phyloP scores from a whole-genome alignment of 2,888 invertebrate genomes.

The Diachrysia chrysitis region DNA sequence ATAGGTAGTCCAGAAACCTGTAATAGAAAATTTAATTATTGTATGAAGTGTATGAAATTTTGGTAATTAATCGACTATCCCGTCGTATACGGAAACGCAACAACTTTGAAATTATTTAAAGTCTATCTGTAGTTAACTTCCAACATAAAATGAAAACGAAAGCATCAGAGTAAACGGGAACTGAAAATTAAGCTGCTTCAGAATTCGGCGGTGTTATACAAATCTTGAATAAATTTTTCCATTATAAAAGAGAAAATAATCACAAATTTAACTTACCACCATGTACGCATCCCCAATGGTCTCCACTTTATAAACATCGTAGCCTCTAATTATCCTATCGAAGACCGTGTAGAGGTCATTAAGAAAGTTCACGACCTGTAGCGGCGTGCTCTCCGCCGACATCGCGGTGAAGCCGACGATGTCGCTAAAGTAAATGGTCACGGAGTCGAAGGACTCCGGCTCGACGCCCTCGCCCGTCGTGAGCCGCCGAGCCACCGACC shows the following conservation, averaged over 20 bases:
- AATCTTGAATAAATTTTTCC: too few species aligned
- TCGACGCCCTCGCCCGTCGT: conserved; percentile 97
- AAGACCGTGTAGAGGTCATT: conserved; percentile 99
- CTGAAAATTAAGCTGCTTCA: too few species aligned
- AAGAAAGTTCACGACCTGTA: conserved; percentile 98
- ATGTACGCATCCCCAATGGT: conserved; percentile 95
- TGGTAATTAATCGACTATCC: too few species aligned
- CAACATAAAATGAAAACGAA: too few species aligned
- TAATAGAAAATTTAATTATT: conserved; percentile 15
- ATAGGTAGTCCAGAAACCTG: conserved; percentile 97
- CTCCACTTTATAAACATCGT: conserved; percentile 99
- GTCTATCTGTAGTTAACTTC: too few species aligned
- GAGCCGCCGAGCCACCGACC: conserved; percentile 95
- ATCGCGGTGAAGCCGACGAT: conserved; percentile 99
- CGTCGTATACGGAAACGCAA: too few species aligned
- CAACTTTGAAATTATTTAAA: too few species aligned
- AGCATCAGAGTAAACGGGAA: too few species aligned
- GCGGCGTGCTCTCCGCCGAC: conserved; percentile 97
- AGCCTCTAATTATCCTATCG: conserved; percentile 98
- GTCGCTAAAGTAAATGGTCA: conserved; percentile 99
- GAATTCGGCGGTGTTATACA: too few species aligned
- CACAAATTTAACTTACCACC: conserved; percentile 86
- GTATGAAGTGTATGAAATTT: too few species aligned
- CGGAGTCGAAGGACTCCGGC: conserved; percentile 97
- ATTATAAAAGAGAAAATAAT: too few species aligned